Conservation (phyloP, 2,113 vertebrate species). For the Ptilonorhynchus violaceus region DNA sequence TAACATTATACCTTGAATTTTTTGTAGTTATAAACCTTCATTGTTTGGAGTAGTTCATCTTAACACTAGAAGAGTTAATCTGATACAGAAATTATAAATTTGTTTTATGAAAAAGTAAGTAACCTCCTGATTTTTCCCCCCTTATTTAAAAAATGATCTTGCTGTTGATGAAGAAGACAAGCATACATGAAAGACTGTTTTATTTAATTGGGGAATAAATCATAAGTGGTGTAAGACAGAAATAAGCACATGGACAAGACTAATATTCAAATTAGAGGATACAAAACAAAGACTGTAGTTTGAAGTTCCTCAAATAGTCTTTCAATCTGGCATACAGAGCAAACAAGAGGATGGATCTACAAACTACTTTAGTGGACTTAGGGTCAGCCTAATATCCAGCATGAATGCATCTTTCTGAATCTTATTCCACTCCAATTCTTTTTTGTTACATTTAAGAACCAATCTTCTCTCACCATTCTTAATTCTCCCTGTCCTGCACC, state of each 20-base stretch:
- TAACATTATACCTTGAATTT: neutral
- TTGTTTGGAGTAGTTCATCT: neutral
- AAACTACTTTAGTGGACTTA: neutral
- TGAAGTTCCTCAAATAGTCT: neutral
- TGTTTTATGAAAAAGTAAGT: neutral
- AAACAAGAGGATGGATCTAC: neutral
- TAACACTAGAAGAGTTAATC: neutral
- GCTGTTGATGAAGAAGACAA: neutral
- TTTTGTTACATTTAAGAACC: neutral
- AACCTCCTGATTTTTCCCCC: neutral
- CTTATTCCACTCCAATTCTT: neutral
- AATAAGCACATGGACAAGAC: neutral
- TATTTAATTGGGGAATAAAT: neutral
- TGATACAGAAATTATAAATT: neutral
- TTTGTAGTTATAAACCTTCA: neutral
- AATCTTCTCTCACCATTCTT: neutral
- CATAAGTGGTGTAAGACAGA: neutral
- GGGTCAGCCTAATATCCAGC: neutral
- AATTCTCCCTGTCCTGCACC: neutral
- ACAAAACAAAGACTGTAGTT: neutral
- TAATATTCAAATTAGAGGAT: neutral
- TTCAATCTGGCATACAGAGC: neutral
- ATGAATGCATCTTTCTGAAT: neutral
- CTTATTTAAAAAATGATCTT: neutral
- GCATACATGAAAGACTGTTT: neutral